Conservation (phyloP, 2,797 vertebrate genomes). For the Triplophysa bombifrons region DNA sequence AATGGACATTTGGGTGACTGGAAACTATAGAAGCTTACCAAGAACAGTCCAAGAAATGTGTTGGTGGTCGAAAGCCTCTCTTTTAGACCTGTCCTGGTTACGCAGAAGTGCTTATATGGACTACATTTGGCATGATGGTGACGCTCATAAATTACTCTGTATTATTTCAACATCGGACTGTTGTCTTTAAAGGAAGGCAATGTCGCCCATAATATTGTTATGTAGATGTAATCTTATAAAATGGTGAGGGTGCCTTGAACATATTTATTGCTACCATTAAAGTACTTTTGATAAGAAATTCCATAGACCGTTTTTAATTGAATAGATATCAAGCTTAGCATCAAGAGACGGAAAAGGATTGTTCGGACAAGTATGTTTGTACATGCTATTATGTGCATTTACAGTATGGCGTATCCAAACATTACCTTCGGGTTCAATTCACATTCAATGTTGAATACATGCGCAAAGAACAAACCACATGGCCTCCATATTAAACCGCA, state of each 20-base stretch:
- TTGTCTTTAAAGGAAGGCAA: constrained; percentile 7
- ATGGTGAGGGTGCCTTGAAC: constrained; percentile 48
- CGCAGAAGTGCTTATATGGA: constrained; percentile 3
- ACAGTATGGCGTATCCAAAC: neutral
- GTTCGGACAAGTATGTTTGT: neutral
- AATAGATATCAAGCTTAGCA: neutral
- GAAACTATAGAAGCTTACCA: constrained; percentile 1
- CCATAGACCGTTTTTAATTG: constrained; percentile 4
- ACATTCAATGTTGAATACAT: constrained; percentile 61
- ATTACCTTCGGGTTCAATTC: constrained; percentile 51
- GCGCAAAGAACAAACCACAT: constrained; percentile 63
- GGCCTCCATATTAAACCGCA: constrained; percentile 65
- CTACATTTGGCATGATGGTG: constrained; percentile 6
- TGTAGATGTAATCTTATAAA: constrained; percentile 30
- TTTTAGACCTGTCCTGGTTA: constrained; percentile 7
- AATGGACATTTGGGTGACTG: constrained; percentile 1
- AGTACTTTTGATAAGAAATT: constrained; percentile 62
- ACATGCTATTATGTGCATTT: neutral
- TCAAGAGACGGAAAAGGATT: neutral
- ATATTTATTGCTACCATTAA: constrained; percentile 77
- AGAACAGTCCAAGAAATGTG: neutral
- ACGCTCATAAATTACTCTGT: constrained; percentile 6
- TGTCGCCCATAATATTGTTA: constrained; percentile 11
- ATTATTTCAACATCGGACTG: constrained; percentile 3
- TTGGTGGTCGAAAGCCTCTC: neutral